Percentiles rank a stretch among this genome's conserved stretches.
phyloP scores from a whole-genome alignment of 2,113 vertebrate species.

The Neotoma lepida region DNA sequence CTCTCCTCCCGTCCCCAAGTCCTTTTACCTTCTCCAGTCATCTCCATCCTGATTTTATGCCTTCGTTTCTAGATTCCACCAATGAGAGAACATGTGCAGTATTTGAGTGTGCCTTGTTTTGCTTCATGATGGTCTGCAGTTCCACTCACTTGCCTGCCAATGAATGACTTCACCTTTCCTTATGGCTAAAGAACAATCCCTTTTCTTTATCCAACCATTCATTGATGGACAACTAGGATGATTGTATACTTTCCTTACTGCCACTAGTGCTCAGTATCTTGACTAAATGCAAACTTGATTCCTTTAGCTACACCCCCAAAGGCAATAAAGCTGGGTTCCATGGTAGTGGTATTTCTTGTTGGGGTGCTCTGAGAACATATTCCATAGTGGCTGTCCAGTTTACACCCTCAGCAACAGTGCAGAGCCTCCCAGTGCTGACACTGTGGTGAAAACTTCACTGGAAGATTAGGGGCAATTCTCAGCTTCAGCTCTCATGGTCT shows the following conservation, averaged over 20 bases:
- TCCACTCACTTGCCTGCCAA: not conserved
- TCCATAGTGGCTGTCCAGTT: not conserved
- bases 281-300: not conserved
- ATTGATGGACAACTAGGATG: not conserved
- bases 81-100: not conserved
- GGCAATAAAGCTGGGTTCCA: not conserved
- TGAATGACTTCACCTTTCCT: not conserved
- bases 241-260: not conserved
- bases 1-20: not conserved
- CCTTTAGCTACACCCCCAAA: not conserved
- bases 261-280: too few species aligned
- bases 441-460: not conserved
- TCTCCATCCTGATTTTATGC: not conserved
- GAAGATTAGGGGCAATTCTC: not conserved
- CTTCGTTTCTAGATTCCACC: not conserved
- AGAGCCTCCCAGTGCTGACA: not conserved
- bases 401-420: not conserved
- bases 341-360: not conserved
- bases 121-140: not conserved
- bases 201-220: not conserved
- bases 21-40: not conserved
- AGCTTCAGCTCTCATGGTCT: not conserved
- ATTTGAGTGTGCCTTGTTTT: not conserved
- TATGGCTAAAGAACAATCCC: not conserved
- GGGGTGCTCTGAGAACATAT: not conserved